Evolutionary conservation across 2,797 vertebrate genomes (phyloP).

Genomic region (Chelon labrosus): DNA sequence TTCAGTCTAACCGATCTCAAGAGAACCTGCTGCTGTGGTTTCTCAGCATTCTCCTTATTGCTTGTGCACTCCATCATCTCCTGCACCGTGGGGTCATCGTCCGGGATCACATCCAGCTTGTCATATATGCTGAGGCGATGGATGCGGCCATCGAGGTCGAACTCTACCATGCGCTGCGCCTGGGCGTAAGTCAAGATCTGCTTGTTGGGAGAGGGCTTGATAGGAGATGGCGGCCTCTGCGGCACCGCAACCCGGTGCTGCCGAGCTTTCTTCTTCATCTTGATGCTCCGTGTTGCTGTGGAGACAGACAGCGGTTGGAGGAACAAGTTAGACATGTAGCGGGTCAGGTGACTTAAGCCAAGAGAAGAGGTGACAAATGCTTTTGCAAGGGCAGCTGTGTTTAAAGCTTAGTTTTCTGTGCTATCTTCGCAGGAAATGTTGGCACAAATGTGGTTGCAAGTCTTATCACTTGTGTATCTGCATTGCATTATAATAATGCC

Average conservation of each 20-base stretch:
- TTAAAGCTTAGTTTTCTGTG: too few species aligned
- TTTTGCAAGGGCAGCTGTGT: neutral
- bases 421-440: too few species aligned
- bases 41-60: slow-evolving; percentile 97
- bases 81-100: slow-evolving; percentile 93
- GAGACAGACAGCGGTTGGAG: slow-evolving; percentile 1
- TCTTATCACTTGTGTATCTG: too few species aligned
- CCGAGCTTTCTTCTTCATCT: slow-evolving; percentile 97
- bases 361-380: neutral
- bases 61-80: slow-evolving; percentile 97
- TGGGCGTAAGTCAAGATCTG: slow-evolving; percentile 98
- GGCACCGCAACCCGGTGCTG: slow-evolving; percentile 90
- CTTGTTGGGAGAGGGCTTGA: slow-evolving; percentile 94
- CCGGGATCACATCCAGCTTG: slow-evolving; percentile 91
- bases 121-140: slow-evolving; percentile 97
- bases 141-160: slow-evolving; percentile 94
- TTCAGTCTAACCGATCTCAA: slow-evolving; percentile 90
- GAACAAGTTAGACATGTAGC: neutral
- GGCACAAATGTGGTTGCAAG: too few species aligned
- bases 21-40: slow-evolving; percentile 88
- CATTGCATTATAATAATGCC: too few species aligned
- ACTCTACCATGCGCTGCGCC: slow-evolving; percentile 98
- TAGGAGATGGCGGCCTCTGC: slow-evolving; percentile 92
- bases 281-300: slow-evolving; percentile 81
- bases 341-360: neutral